Conservation (phyloP, 2,888 invertebrate genomes). For the Tenthredo distinguenda region DNA sequence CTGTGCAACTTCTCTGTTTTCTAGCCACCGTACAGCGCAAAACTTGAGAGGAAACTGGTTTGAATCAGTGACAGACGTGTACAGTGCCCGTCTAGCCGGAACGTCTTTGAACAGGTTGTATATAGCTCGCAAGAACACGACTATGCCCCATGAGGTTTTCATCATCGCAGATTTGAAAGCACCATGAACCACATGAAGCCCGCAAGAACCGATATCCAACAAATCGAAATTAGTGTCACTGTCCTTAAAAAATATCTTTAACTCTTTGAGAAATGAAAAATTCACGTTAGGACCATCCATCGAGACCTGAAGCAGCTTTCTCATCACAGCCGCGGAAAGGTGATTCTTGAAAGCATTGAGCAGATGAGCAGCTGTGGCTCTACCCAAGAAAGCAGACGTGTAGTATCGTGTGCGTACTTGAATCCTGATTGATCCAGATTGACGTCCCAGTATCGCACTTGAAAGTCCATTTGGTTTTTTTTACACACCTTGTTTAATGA, state of each 20-base stretch:
- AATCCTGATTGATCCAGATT: constrained; percentile 53
- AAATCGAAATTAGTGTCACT: constrained; percentile 53
- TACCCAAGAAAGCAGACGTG: constrained; percentile 60
- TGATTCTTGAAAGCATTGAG: constrained; percentile 55
- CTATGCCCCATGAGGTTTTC: constrained; percentile 61
- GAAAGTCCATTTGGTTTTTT: constrained; percentile 64
- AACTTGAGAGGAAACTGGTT: constrained; percentile 66
- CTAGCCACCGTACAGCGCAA: constrained; percentile 62
- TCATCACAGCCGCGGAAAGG: neutral
- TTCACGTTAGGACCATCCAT: constrained; percentile 60
- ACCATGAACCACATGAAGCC: constrained; percentile 67
- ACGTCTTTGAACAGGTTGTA: constrained; percentile 67
- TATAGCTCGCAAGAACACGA: constrained; percentile 60
- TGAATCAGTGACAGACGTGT: constrained; percentile 56
- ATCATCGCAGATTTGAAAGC: constrained; percentile 65
- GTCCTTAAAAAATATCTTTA: neutral
- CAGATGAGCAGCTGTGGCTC: constrained; percentile 61
- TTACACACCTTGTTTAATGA: constrained; percentile 61
- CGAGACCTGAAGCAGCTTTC: constrained; percentile 59
- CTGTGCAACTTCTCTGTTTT: constrained; percentile 60
- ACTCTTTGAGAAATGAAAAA: constrained; percentile 49
- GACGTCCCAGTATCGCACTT: constrained; percentile 62
- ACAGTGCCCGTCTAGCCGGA: constrained; percentile 65
- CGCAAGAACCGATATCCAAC: constrained; percentile 66
- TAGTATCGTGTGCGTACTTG: constrained; percentile 63